phyloP scores from a whole-genome alignment of 2,888 invertebrate genomes.

The Carpatolechia fugitivella region DNA sequence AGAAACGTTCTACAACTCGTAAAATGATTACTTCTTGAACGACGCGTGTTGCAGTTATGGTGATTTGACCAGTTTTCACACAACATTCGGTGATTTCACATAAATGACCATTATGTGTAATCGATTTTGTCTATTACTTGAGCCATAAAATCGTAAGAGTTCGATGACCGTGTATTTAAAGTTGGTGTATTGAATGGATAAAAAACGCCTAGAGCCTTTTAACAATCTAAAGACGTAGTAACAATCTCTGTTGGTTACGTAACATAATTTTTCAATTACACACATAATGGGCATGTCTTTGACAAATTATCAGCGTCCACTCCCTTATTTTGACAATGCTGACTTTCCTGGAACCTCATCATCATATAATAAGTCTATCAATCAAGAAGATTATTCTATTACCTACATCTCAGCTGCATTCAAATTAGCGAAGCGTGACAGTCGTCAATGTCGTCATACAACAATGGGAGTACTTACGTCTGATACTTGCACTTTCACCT shows the following conservation, averaged over 20 bases:
- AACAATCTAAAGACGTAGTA: conserved; percentile 56
- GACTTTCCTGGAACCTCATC: conserved; percentile 62
- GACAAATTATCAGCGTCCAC: conserved; percentile 50
- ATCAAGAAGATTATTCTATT: conserved; percentile 65
- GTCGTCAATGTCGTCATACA: conserved; percentile 49
- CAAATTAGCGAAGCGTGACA: conserved; percentile 63
- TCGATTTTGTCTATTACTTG: conserved; percentile 65
- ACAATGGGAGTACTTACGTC: conserved; percentile 45
- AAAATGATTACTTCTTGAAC: conserved; percentile 37
- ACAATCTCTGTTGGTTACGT: conserved; percentile 63
- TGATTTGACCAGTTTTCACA: conserved; percentile 49
- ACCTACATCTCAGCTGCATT: conserved; percentile 54
- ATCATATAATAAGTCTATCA: conserved; percentile 67
- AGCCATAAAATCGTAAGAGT: conserved; percentile 59
- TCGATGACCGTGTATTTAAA: conserved; percentile 50
- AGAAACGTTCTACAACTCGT: conserved; percentile 39
- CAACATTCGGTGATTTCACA: conserved; percentile 55
- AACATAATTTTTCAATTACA: conserved; percentile 64
- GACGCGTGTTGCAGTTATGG: conserved; percentile 31
- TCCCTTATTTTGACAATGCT: conserved; percentile 51
- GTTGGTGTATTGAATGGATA: conserved; percentile 59
- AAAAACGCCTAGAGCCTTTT: conserved; percentile 63
- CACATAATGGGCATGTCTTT: conserved; percentile 52
- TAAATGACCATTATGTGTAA: conserved; percentile 55
- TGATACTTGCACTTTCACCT: conserved; percentile 54